Evolutionary conservation across 2,113 vertebrate species (phyloP), one percentile per base, ranked within the genome.

Genomic region (Dromaius novaehollandiae): DNA sequence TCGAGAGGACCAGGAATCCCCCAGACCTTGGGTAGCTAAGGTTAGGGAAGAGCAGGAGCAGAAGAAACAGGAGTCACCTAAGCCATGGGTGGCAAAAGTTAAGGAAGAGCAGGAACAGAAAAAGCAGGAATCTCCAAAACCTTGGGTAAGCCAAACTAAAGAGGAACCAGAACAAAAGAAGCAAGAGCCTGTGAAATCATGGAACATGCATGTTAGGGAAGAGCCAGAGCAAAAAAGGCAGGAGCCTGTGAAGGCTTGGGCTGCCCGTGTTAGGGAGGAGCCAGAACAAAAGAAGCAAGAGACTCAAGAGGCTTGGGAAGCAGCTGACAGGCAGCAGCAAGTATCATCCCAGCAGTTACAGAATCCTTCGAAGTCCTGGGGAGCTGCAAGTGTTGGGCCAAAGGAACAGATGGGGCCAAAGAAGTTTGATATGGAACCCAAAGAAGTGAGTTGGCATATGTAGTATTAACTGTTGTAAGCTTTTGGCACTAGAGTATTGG

Each of bases 291-390:
- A 97, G 89, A 96, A 97, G 89, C 95, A 93, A 86, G 97, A 97
- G n/a, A 76, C 93, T 75, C 89, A 70, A 84, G 98, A 98, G 95
- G 83, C 94, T 79, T 98, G 98, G 98, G 95, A 93, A 44, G 97
- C 94, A 92, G 60, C 96, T 95, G 95, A 95, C 81, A 95, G 94
- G 82, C 90, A 97, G 86, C 97, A 86, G 56, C 64, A 94, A 42
- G 32, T 88, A 21, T 92, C 97, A 24, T 93, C 95, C 3, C 94
- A 96, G 8, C 92, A 96, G 24, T 87, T 97, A 30, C 97, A 98
- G 87, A 86, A 96, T 32, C 76, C 97, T 82, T 84, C 91, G 55
- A 99, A 99, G 96, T 95, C 98, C 46, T 99, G 98, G 98, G 98
- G 97, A 96, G 97, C 97, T 86, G 98, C 98, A 38, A 97, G 95